These are phyloP conservation scores for Hippocampus guttulatus DNA, from an alignment of 2,113 vertebrate genomes.

Conservation along the genomic window DNA sequence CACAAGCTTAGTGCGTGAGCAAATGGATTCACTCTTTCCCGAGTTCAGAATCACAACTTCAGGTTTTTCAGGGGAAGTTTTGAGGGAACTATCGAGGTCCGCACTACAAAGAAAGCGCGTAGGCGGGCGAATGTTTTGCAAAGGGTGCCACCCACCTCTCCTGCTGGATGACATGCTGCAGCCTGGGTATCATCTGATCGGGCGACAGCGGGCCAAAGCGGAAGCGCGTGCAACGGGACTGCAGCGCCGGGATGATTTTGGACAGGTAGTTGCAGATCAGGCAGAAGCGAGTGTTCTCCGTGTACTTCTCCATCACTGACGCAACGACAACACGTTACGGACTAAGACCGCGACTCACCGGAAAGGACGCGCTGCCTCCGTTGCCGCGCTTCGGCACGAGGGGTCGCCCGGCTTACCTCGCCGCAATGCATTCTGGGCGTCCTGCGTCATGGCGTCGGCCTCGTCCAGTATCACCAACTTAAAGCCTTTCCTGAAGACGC, in stretches of 20 bases:
- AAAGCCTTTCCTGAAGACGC: slow-evolving; percentile 83
- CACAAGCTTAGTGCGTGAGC: no score
- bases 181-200: slow-evolving; percentile 88
- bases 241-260: slow-evolving; percentile 95
- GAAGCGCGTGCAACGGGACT: slow-evolving; percentile 94
- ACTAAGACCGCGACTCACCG: no score
- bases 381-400: no score
- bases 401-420: slow-evolving; percentile 77
- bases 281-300: slow-evolving; percentile 94
- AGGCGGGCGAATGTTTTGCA: neutral
- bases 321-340: neutral
- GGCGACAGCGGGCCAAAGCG: slow-evolving; percentile 89
- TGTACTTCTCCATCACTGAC: slow-evolving; percentile 96
- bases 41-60: no score
- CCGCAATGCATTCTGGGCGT: slow-evolving; percentile 94
- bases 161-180: slow-evolving; percentile 81
- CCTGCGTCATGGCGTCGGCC: slow-evolving; percentile 97
- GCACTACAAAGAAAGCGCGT: no score
- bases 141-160: slow-evolving; percentile 69
- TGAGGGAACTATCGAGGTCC: no score
- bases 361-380: neutral
- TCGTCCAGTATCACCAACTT: slow-evolving; percentile 98
- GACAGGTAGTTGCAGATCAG: slow-evolving; percentile 97
- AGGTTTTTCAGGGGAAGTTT: no score
- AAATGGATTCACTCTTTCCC: no score